These are phyloP conservation scores for Ophraella communa DNA, from an alignment of 2,888 invertebrate species.

Conservation along the genomic window DNA sequence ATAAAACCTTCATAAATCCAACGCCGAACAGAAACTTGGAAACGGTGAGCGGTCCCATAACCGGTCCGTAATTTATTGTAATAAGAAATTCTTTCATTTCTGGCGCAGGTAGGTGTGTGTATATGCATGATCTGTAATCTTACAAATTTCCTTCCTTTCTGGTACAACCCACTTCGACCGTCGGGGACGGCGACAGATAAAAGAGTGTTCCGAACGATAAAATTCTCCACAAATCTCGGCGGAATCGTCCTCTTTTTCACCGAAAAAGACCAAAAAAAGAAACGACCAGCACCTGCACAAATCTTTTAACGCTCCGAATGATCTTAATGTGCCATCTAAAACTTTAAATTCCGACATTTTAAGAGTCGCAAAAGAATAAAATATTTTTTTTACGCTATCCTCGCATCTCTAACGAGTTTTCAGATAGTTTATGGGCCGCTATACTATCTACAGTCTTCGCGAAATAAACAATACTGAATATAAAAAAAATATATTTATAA, in stretches of 20 bases:
- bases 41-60: slow-evolving; percentile 48
- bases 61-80: slow-evolving; percentile 54
- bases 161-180: slow-evolving; percentile 37
- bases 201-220: slow-evolving; percentile 57
- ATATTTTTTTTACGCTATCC: neutral
- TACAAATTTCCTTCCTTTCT: slow-evolving; percentile 54
- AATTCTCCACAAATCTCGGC: slow-evolving; percentile 56
- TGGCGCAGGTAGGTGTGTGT: slow-evolving; percentile 51
- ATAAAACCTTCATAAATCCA: slow-evolving; percentile 53
- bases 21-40: slow-evolving; percentile 31
- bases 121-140: slow-evolving; percentile 57
- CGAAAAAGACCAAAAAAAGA: slow-evolving; percentile 39
- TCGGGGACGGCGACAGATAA: slow-evolving; percentile 45
- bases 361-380: slow-evolving; percentile 22
- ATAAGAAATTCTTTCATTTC: slow-evolving; percentile 54
- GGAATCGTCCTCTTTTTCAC: slow-evolving; percentile 37
- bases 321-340: slow-evolving; percentile 45
- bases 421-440: too few relatives aligned
- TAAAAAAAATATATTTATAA: too few relatives aligned
- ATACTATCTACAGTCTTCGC: too few relatives aligned
- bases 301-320: slow-evolving; percentile 44
- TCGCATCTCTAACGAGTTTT: neutral
- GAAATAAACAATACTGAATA: too few relatives aligned
- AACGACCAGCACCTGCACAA: slow-evolving; percentile 45
- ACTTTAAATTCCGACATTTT: slow-evolving; percentile 43